These are phyloP conservation scores for Drosophila koepferae DNA, from an alignment of 2,888 invertebrate genomes.

Conservation along the genomic window DNA sequence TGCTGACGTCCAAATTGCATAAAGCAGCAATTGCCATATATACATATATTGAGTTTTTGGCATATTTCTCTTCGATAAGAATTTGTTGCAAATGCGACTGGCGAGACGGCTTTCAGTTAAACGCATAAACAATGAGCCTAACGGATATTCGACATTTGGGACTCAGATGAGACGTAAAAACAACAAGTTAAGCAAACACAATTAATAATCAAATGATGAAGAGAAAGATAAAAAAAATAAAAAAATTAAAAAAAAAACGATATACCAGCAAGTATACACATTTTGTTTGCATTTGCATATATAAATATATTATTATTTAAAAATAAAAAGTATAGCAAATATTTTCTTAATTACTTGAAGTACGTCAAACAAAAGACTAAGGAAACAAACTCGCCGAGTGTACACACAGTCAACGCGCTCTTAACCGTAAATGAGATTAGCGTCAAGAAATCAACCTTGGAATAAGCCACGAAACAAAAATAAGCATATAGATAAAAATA, in stretches of 20 bases:
- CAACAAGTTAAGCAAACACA: constrained; percentile 25
- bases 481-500: constrained; percentile 16
- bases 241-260: background rate
- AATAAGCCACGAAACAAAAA: constrained; percentile 39
- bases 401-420: constrained; percentile 14
- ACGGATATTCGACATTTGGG: constrained; percentile 16
- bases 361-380: constrained; percentile 46
- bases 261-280: constrained; percentile 16
- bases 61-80: constrained; percentile 38
- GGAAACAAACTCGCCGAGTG: constrained; percentile 41
- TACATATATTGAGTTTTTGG: constrained; percentile 7
- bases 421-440: constrained; percentile 15
- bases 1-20: constrained; percentile 43
- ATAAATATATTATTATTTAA: background rate
- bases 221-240: background rate
- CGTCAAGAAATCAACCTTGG: constrained; percentile 63
- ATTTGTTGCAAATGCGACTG: constrained; percentile 19
- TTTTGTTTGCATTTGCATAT: background rate
- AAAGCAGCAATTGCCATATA: constrained; percentile 26
- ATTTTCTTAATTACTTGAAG: constrained; percentile 1
- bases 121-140: background rate
- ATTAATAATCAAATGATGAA: constrained; percentile 13
- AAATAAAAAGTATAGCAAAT: constrained; percentile 1
- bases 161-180: constrained; percentile 14
- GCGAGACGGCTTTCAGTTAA: background rate